Evolutionary conservation across 1,140 invertebrate species (phyloP), one percentile per base, ranked within the genome.

Genomic region (Calephelis nemesis): DNA sequence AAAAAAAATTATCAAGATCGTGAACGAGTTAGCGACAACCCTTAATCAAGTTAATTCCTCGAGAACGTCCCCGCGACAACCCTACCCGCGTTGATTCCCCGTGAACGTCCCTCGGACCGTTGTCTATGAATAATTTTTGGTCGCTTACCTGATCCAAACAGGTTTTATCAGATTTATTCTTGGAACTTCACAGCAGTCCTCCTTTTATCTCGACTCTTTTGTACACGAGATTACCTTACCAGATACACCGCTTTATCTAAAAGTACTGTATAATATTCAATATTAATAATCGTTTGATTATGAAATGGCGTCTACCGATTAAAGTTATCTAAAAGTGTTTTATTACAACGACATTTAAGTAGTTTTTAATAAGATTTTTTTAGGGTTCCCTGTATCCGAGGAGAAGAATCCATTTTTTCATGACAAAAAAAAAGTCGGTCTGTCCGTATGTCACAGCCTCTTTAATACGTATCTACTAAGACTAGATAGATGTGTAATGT

Each of bases 101-200:
- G 47, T n/a, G 19, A 47, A 19, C 50, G 40, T 54, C 64, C 64
- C 39, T 39, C 13, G 49, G 39, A 50, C 40, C 52, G 45, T 64
- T 64, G 50, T 54, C 65, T 67, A 67, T 67, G 65, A 67, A 67
- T 67, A 60, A 67, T 67, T 67, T 65, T 67, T 67, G 65, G 50
- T 54, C 65, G 65, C 40, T 67, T 67, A 67, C 65, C 65, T 67
- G 65, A 47, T 30, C 47, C 63, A 47, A 67, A 67, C 65, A 50
- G 58, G 65, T 67, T 67, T 67, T 60, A 60, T 60, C 58, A 40
- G 50, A 47, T 58, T 54, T 45, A 47, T 67, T 67, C 65, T 54
- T 52, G 58, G 65, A 67, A 66, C 19, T 54, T 58, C 50, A 67
- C 52, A 60, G 50, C 50, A 60, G 65, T 54, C 39, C 40, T 45